These are phyloP conservation scores for Rhinatrema bivittatum DNA, from an alignment of 2,797 vertebrate species.

Conservation along the genomic window DNA sequence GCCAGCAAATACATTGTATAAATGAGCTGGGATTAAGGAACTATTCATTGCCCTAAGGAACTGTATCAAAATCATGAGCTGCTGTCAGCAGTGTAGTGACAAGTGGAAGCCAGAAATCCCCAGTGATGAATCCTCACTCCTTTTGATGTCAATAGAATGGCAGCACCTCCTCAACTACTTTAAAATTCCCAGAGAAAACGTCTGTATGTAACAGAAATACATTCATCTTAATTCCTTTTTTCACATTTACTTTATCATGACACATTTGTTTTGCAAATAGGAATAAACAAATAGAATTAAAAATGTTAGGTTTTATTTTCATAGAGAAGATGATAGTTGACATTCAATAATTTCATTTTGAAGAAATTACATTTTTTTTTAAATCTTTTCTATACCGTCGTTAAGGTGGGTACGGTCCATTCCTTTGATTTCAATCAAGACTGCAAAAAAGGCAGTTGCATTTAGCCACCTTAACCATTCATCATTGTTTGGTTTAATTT, in stretches of 20 bases:
- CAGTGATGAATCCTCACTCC: constrained; percentile 9
- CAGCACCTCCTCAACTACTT: neutral
- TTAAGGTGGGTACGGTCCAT: too few relatives aligned
- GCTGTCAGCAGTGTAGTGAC: constrained; percentile 1
- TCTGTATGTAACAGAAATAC: neutral
- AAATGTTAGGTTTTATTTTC: too few relatives aligned
- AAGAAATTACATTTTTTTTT: too few relatives aligned
- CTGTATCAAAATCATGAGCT: neutral
- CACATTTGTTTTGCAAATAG: too few relatives aligned
- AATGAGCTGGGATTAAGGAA: constrained; percentile 11
- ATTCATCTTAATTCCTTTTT: neutral
- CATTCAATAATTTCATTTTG: too few relatives aligned
- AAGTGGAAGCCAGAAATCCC: constrained; percentile 14
- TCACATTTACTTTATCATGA: too few relatives aligned
- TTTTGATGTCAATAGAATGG: neutral
- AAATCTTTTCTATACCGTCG: too few relatives aligned
- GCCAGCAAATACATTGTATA: neutral
- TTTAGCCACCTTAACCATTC: too few relatives aligned
- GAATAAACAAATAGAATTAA: fast-evolving
- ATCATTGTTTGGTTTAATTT: too few relatives aligned
- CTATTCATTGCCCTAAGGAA: constrained; percentile 16
- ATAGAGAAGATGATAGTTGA: neutral
- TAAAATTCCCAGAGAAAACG: neutral
- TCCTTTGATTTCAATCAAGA: too few relatives aligned
- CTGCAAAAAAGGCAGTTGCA: too few relatives aligned